Conservation (phyloP, 2,797 vertebrate species). For the Ispidina picta region DNA sequence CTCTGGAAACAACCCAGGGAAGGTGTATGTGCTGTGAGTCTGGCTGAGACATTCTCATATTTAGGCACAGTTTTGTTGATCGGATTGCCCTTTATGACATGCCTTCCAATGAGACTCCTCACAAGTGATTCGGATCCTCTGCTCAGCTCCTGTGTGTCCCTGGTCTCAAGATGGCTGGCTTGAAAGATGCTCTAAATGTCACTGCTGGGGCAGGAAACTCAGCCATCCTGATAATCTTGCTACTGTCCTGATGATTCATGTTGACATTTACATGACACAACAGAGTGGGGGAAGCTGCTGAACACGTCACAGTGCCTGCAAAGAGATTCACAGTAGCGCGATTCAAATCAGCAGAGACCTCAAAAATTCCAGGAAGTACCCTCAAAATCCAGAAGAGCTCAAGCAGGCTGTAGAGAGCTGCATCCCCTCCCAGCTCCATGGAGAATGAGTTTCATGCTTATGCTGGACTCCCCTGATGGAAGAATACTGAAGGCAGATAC, state of each 20-base stretch:
- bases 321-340: not conserved
- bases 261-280: slow-evolving; percentile 59
- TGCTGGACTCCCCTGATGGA: not conserved
- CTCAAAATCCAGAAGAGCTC: not conserved
- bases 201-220: slow-evolving; percentile 35
- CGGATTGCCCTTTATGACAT: not conserved
- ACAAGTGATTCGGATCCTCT: not conserved
- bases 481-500: not conserved
- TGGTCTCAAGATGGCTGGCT: not conserved
- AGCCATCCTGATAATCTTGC: not conserved
- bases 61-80: not conserved
- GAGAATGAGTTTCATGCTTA: not conserved
- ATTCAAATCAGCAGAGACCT: not conserved
- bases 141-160: not conserved
- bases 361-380: not conserved
- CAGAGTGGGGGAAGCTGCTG: not conserved
- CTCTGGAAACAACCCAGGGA: not conserved
- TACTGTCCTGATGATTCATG: slow-evolving; percentile 41
- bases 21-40: not conserved
- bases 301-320: not conserved
- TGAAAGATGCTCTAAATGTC: slow-evolving; percentile 30
- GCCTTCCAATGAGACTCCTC: not conserved
- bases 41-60: not conserved
- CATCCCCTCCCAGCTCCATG: not conserved
- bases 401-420: not conserved